Evolutionary conservation across 2,888 invertebrate species (phyloP).

Genomic region (Amphipyra tragopoginis): DNA sequence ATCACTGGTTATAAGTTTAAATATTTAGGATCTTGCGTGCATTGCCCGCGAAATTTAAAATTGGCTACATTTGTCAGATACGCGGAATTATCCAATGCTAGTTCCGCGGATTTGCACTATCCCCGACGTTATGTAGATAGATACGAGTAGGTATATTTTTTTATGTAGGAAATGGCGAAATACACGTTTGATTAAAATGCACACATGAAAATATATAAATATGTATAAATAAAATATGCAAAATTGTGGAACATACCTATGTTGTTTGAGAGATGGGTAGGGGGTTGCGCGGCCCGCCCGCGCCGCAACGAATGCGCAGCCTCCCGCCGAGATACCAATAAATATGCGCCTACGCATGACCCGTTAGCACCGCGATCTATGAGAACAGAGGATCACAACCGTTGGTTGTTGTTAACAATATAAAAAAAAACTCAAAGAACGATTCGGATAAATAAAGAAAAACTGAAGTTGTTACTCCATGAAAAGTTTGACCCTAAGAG

Average conservation of each 20-base stretch:
- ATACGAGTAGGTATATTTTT: too few species aligned
- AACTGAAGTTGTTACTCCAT: too few species aligned
- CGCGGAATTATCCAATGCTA: too few species aligned
- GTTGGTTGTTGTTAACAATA: conserved; percentile 33
- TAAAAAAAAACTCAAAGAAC: background rate
- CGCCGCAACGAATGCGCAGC: conserved; percentile 80
- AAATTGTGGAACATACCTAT: conserved; percentile 43
- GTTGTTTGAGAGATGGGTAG: conserved; percentile 41
- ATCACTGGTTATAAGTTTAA: too few species aligned
- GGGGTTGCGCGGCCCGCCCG: conserved; percentile 83
- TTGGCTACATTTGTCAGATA: too few species aligned
- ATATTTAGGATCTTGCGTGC: too few species aligned
- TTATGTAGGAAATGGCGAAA: background rate
- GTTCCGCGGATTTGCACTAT: too few species aligned
- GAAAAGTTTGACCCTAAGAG: too few species aligned
- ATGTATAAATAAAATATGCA: conserved; percentile 7
- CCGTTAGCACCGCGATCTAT: conserved; percentile 66
- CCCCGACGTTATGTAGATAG: too few species aligned
- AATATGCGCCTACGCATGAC: conserved; percentile 82
- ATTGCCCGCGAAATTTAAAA: too few species aligned
- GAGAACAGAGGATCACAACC: conserved; percentile 71
- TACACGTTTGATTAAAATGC: background rate
- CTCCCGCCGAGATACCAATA: conserved; percentile 74
- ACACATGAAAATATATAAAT: background rate
- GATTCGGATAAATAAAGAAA: too few species aligned